A percentile compares a stretch with the other conserved stretches of the same genome.
These are phyloP conservation scores for Limnephilus rhombicus DNA, from an alignment of 2,888 invertebrate species.

Conservation along the genomic window DNA sequence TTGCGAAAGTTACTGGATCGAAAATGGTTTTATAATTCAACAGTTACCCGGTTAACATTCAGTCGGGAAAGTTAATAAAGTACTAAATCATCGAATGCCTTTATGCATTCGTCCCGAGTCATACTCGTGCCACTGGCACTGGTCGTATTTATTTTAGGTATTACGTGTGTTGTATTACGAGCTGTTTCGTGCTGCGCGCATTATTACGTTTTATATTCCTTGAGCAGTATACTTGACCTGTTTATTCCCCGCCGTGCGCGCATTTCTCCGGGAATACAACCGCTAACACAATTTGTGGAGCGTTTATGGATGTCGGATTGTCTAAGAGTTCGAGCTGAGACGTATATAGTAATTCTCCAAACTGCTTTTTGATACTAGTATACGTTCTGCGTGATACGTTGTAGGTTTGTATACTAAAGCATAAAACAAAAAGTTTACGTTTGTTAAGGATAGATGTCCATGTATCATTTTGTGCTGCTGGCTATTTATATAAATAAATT, in stretches of 20 bases:
- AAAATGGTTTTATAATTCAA: no score
- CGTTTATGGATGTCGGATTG: slow-evolving; percentile 25
- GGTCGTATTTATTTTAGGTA: not conserved
- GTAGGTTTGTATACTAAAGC: not conserved
- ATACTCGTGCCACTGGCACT: not conserved
- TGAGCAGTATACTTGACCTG: slow-evolving; percentile 35
- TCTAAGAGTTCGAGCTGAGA: not conserved
- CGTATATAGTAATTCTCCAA: not conserved
- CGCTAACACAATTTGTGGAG: slow-evolving; percentile 21
- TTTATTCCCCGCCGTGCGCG: slow-evolving; percentile 11
- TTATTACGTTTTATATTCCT: slow-evolving; percentile 42
- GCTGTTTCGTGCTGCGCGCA: slow-evolving; percentile 9
- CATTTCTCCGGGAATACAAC: slow-evolving; percentile 12
- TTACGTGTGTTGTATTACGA: not conserved
- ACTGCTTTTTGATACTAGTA: not conserved
- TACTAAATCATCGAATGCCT: not conserved
- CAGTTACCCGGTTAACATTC: not conserved
- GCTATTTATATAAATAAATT: no score
- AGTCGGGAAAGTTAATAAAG: not conserved
- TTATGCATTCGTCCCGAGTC: not conserved
- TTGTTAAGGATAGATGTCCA: not conserved
- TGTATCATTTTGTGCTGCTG: no score
- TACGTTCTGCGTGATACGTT: not conserved
- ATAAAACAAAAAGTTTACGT: not conserved
- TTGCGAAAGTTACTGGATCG: not conserved